A percentile compares a stretch with the other conserved stretches of the same genome.
These are phyloP conservation scores for Carlito syrichta DNA, from an alignment of 2,113 vertebrate genomes.

Conservation along the genomic window DNA sequence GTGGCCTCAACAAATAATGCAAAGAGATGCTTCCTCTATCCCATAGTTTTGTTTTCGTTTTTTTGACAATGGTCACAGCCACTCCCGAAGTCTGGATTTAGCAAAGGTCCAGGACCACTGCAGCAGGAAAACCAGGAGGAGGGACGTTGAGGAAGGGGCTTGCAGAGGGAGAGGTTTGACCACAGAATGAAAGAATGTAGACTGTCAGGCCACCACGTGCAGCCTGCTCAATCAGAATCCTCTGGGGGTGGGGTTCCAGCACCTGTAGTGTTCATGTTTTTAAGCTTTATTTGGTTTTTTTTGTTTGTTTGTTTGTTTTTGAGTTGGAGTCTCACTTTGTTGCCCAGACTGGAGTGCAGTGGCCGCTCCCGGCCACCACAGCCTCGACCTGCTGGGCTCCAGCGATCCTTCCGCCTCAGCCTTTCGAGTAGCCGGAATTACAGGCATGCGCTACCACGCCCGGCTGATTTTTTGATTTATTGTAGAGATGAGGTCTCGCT, in stretches of 20 bases:
- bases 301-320: neutral
- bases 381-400: neutral
- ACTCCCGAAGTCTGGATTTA: neutral
- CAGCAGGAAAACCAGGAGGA: neutral
- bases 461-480: neutral
- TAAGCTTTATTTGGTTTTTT: neutral
- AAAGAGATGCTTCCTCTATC: neutral
- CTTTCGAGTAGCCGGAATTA: neutral
- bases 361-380: neutral
- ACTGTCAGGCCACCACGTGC: neutral
- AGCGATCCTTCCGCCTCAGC: neutral
- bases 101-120: neutral
- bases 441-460: neutral
- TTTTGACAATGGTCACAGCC: neutral
- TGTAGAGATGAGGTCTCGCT: neutral
- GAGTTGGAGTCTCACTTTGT: neutral
- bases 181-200: neutral
- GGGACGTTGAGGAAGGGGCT: no score
- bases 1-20: neutral
- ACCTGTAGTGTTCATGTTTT: neutral
- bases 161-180: neutral
- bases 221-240: neutral
- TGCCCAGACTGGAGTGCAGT: neutral
- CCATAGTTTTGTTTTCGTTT: neutral
- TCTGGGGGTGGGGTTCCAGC: neutral